phyloP scores from a whole-genome alignment of 2,797 vertebrate genomes.

The Discoglossus pictus region DNA sequence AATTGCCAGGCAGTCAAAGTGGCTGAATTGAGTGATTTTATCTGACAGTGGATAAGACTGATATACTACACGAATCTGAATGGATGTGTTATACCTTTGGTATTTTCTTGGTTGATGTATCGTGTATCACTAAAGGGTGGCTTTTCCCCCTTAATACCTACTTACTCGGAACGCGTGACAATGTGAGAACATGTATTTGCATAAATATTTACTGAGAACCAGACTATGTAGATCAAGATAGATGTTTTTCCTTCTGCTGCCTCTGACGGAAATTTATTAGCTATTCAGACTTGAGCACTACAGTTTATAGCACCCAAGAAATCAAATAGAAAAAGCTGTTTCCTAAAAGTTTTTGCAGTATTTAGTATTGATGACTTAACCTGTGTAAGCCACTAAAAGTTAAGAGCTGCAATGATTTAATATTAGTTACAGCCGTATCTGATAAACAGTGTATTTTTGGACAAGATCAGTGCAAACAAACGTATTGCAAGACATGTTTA shows the following conservation, averaged over 20 bases:
- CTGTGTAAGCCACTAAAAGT: not conserved
- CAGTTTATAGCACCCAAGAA: constrained; percentile 10
- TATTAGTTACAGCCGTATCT: constrained; percentile 1
- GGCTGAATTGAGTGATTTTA: constrained; percentile 23
- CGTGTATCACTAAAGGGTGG: not conserved
- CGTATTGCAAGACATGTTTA: not conserved
- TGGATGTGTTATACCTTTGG: not conserved
- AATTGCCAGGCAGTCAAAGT: constrained; percentile 12
- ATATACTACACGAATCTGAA: not conserved
- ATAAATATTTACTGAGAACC: too few relatives aligned
- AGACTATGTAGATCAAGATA: not conserved
- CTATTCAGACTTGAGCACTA: not conserved
- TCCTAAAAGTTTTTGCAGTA: constrained; percentile 2
- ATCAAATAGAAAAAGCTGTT: not conserved
- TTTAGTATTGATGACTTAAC: constrained; percentile 23
- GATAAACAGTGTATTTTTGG: constrained; percentile 10
- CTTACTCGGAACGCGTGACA: not conserved
- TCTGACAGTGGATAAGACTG: constrained; percentile 18
- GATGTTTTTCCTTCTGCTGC: not conserved
- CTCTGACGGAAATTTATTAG: not conserved
- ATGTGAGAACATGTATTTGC: not conserved
- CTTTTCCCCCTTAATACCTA: not conserved
- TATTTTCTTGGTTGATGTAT: constrained; percentile 4
- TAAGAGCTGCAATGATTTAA: constrained; percentile 6
- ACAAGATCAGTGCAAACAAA: constrained; percentile 15